Evolutionary conservation across 2,888 invertebrate genomes (phyloP).

Genomic region (Ormyrus nitidulus): DNA sequence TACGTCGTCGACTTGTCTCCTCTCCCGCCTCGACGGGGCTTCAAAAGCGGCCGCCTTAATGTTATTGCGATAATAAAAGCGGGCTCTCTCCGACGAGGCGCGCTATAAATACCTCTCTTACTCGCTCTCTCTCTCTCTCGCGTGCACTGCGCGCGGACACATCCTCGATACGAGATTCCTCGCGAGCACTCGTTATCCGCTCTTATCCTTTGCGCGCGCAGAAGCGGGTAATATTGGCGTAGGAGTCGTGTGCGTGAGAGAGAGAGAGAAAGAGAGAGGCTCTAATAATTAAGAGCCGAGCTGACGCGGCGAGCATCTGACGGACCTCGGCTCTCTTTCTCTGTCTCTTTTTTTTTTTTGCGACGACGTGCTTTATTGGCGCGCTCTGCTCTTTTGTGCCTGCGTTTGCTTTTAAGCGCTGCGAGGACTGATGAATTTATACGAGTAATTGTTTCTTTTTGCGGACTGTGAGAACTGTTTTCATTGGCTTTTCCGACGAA

Average conservation of each 20-base stretch:
- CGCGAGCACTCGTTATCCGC: slow-evolving; percentile 29
- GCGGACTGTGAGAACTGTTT: no score
- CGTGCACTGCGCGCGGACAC: neutral
- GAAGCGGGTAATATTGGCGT: slow-evolving; percentile 27
- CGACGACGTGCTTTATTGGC: no score
- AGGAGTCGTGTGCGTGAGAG: slow-evolving; percentile 19
- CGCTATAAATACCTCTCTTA: slow-evolving; percentile 30
- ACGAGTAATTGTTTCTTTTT: no score
- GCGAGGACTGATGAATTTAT: no score
- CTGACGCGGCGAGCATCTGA: slow-evolving; percentile 17
- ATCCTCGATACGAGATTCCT: no score
- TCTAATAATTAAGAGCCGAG: slow-evolving; percentile 40
- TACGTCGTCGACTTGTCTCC: slow-evolving; percentile 45
- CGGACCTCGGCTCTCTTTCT: neutral
- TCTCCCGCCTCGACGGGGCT: slow-evolving; percentile 56
- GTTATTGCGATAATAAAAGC: slow-evolving; percentile 73
- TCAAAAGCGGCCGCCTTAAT: slow-evolving; percentile 71
- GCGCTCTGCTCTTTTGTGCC: no score
- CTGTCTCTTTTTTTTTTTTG: neutral
- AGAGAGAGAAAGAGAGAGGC: neutral
- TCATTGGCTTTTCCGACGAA: no score
- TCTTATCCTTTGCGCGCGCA: neutral
- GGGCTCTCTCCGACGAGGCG: slow-evolving; percentile 49
- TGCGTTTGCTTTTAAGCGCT: no score
- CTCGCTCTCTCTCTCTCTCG: neutral